Base-by-base conservation (phyloP, 2,888 invertebrate species). In the Cheilosia impressa region DNA sequence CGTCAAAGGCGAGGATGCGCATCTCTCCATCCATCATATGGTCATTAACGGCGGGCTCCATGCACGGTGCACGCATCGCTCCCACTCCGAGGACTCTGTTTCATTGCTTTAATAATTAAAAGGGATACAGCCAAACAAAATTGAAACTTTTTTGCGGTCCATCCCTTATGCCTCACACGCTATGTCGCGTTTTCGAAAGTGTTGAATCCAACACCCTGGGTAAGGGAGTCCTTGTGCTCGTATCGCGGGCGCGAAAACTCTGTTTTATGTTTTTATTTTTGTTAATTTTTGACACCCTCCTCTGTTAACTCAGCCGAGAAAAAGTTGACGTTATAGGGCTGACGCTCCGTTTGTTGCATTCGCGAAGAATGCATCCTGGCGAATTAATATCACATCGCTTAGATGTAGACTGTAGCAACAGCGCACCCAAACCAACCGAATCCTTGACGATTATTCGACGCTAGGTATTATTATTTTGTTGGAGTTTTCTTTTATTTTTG, bases 371-470 rank as follows among this genome's bases (percentile, higher is more conserved):
- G 84, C 84, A 78, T 79, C 75, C 69, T 41, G 71, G 66, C 81
- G 72, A 85, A 81, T 85, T 81, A 85, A 85, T 85, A 85, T 85
- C 81, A 76, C 85, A 81, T 52, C 85, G 76, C 62, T 83, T 83
- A 79, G 83, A 73, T 73, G 72, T 60, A 71, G 41, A 43, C 17
- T 17, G 15, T 4, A 45, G 15, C 19, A 13, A 13, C 13, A 52
- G 13, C 22, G 13, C 27, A 10, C 4, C 13, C 4, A 27, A 52
- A 9, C 15, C n/a, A 45, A 31, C 4, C 68, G 63, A 55, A 63
- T 52, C 57, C 76, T 65, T 52, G 22, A 17, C 22, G 34, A 75
- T 71, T 65, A 52, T 80, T 62, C 62, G 62, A 66, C 38, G 65
- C 27, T 60, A 77, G 65, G 43, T 60, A 77, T 65, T 77, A 82